Conservation (phyloP, 2,888 invertebrate genomes). For the Drosophila koepferae region DNA sequence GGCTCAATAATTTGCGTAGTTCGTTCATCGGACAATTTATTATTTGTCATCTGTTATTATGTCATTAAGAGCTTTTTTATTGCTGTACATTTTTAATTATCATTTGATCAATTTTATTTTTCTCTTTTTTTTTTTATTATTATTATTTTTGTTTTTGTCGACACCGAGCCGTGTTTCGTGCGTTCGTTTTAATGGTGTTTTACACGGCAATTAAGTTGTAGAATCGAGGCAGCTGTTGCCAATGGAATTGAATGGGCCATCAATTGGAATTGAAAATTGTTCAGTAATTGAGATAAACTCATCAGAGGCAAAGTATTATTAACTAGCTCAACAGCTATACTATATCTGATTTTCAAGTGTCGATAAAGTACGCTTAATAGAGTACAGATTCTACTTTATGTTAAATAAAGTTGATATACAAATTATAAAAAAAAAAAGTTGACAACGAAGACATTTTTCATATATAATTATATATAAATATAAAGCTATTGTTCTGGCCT, state of each 20-base stretch:
- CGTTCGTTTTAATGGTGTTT: slow-evolving; percentile 60
- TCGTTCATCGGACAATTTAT: slow-evolving; percentile 68
- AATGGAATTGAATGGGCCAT: slow-evolving; percentile 37
- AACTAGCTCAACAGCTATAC: slow-evolving; percentile 8
- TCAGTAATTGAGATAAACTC: slow-evolving; percentile 35
- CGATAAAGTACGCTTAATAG: neutral
- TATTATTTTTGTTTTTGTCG: slow-evolving; percentile 1
- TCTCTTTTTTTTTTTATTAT: slow-evolving; percentile 5
- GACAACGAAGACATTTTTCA: neutral
- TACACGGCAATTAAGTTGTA: slow-evolving; percentile 73
- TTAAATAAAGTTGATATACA: neutral
- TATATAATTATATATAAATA: neutral
- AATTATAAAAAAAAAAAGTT: neutral
- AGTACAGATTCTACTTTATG: neutral
- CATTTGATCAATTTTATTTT: slow-evolving; percentile 67
- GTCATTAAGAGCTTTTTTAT: slow-evolving; percentile 71
- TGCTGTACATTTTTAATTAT: slow-evolving; percentile 73
- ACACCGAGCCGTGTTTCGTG: slow-evolving; percentile 7
- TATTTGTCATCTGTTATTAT: slow-evolving; percentile 81
- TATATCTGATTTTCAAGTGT: slow-evolving; percentile 8
- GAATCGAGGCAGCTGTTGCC: slow-evolving; percentile 44
- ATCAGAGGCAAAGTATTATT: slow-evolving; percentile 14
- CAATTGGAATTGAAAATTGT: slow-evolving; percentile 41
- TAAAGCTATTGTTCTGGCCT: neutral
- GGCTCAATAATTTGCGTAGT: slow-evolving; percentile 64